These are phyloP conservation scores for Deroptyus accipitrinus DNA, from an alignment of 2,113 vertebrate genomes.

Conservation along the genomic window DNA sequence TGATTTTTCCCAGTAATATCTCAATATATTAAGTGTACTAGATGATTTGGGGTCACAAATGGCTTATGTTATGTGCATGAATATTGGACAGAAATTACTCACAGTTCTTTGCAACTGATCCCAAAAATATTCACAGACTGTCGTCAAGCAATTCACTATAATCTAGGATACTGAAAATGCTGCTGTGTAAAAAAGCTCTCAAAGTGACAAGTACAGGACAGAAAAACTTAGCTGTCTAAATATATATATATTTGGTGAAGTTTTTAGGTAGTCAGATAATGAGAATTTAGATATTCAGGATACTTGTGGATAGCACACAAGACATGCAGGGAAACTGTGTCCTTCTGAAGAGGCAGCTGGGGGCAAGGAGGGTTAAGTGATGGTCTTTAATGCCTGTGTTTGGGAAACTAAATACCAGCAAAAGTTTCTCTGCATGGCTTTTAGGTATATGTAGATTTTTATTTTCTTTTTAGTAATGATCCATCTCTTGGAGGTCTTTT, in stretches of 20 bases:
- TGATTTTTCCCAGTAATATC: neutral
- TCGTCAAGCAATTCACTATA: neutral
- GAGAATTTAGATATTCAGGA: neutral
- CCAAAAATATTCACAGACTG: neutral
- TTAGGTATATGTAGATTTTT: neutral
- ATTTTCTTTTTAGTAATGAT: neutral
- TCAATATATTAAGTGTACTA: neutral
- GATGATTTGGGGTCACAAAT: neutral
- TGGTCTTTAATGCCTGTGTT: neutral
- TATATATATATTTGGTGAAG: neutral
- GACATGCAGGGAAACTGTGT: neutral
- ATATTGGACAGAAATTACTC: neutral
- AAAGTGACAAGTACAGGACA: neutral
- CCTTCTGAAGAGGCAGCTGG: neutral
- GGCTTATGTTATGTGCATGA: neutral
- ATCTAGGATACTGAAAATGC: neutral
- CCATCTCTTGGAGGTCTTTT: neutral
- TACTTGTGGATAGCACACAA: neutral
- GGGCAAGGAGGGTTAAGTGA: neutral
- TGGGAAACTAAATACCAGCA: neutral
- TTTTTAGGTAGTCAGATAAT: neutral
- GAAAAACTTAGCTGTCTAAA: neutral
- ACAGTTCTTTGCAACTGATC: neutral
- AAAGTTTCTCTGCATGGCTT: neutral
- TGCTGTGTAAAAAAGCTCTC: neutral